Percentiles rank a stretch among this genome's conserved stretches.
Conservation (phyloP, 2,888 invertebrate genomes). For the Sarcophaga rosellei region DNA sequence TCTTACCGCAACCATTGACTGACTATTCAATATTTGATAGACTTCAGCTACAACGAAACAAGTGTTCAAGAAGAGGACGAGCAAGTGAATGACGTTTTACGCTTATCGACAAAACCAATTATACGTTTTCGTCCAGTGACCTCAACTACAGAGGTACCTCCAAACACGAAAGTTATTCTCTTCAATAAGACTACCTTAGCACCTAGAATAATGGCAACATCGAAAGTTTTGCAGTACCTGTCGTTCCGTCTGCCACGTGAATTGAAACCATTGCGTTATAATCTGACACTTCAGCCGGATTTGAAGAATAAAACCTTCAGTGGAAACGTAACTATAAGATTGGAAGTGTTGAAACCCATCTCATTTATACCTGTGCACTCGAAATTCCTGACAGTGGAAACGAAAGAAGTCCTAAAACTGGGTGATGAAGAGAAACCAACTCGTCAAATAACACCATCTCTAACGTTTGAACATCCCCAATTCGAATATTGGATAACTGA, state of each 20-base stretch:
- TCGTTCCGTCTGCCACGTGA: conserved; percentile 84
- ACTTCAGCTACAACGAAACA: conserved; percentile 52
- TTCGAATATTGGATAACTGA: conserved; percentile 81
- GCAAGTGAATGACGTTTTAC: conserved; percentile 33
- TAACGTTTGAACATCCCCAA: conserved; percentile 77
- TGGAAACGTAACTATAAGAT: conserved; percentile 83
- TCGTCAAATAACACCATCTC: conserved; percentile 71
- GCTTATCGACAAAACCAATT: conserved; percentile 71
- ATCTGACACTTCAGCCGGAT: conserved; percentile 85
- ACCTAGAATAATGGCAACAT: conserved; percentile 75
- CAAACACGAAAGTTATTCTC: conserved; percentile 2
- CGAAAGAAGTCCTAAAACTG: conserved; percentile 79
- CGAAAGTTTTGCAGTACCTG: conserved; percentile 78
- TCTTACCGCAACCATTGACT: conserved; percentile 5
- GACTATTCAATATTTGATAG: conserved; percentile 8
- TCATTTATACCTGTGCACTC: conserved; percentile 82
- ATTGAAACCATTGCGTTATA: conserved; percentile 85
- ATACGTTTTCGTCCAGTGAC: conserved; percentile 68
- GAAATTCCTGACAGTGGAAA: conserved; percentile 82
- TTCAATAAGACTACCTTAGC: conserved; percentile 63
- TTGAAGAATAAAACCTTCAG: conserved; percentile 83
- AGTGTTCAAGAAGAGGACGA: conserved; percentile 22
- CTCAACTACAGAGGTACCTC: conserved; percentile 28
- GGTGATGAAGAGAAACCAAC: conserved; percentile 72
- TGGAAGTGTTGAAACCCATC: conserved; percentile 81